phyloP scores from a whole-genome alignment of 2,113 vertebrate genomes.

The Sinocyclocheilus grahami region DNA sequence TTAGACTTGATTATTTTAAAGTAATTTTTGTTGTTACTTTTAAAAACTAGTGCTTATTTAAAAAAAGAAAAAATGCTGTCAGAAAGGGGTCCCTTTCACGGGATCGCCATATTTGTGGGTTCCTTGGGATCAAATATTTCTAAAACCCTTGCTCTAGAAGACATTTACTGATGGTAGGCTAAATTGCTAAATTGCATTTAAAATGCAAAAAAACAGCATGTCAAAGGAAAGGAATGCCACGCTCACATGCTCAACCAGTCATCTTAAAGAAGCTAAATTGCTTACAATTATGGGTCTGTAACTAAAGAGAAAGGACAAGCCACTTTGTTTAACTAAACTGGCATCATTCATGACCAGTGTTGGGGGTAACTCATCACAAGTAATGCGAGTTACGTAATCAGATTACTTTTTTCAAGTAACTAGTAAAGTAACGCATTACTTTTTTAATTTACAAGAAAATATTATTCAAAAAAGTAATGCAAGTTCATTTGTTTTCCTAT shows the following conservation, averaged over 20 bases:
- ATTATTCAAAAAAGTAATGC: too few species aligned
- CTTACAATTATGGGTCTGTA: constrained; percentile 23
- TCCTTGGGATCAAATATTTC: background rate
- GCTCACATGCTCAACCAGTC: constrained; percentile 20
- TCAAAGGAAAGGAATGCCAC: background rate
- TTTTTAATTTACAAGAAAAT: too few species aligned
- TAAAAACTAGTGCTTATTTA: background rate
- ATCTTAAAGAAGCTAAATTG: constrained; percentile 2
- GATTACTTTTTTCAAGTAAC: too few species aligned
- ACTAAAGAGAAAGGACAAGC: constrained; percentile 2
- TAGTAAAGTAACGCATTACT: too few species aligned
- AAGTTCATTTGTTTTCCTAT: too few species aligned
- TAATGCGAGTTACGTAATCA: too few species aligned
- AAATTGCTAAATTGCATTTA: too few species aligned
- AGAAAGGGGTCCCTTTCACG: background rate
- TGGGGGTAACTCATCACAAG: too few species aligned
- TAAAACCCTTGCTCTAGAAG: background rate
- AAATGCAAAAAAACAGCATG: background rate
- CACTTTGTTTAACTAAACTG: background rate
- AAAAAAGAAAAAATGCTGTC: background rate
- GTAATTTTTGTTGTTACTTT: background rate
- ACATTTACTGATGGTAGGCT: background rate
- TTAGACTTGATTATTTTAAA: background rate
- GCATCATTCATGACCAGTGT: constrained; percentile 20
- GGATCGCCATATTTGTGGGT: background rate